Percentiles rank a stretch among this genome's conserved stretches.
phyloP scores from a whole-genome alignment of 1,140 invertebrate species.

The Ctenoplectra terminalis region DNA sequence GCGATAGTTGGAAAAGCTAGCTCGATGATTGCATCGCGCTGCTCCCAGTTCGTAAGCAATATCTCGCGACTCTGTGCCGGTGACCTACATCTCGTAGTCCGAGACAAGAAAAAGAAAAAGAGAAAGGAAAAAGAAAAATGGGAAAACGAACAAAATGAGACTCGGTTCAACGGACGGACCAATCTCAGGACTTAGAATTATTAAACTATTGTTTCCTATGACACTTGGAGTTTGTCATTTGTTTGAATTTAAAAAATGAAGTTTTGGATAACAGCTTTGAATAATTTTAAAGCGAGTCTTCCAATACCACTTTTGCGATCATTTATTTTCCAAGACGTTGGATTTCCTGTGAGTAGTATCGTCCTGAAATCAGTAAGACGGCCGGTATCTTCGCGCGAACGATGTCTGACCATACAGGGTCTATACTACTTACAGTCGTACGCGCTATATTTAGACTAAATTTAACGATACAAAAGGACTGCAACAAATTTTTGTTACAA shows the following conservation, averaged over 20 bases:
- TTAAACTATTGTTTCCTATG: background rate
- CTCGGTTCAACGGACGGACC: conserved; percentile 11
- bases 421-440: too few relatives aligned
- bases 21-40: conserved; percentile 33
- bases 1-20: conserved; percentile 38
- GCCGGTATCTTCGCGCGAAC: background rate
- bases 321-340: too few relatives aligned
- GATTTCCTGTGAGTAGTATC: background rate
- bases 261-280: too few relatives aligned
- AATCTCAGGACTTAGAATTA: background rate
- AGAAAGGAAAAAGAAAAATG: background rate
- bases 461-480: background rate
- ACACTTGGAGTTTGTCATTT: background rate
- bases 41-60: conserved; percentile 19
- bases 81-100: conserved; percentile 33
- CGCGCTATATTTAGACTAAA: too few relatives aligned
- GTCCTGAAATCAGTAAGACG: too few relatives aligned
- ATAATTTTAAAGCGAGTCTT: too few relatives aligned
- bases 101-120: background rate
- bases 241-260: too few relatives aligned
- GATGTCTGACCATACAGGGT: too few relatives aligned
- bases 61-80: background rate
- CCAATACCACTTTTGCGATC: too few relatives aligned
- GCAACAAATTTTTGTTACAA: background rate
- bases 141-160: background rate